phyloP scores from a whole-genome alignment of 2,888 invertebrate species.

The Acronicta alni region DNA sequence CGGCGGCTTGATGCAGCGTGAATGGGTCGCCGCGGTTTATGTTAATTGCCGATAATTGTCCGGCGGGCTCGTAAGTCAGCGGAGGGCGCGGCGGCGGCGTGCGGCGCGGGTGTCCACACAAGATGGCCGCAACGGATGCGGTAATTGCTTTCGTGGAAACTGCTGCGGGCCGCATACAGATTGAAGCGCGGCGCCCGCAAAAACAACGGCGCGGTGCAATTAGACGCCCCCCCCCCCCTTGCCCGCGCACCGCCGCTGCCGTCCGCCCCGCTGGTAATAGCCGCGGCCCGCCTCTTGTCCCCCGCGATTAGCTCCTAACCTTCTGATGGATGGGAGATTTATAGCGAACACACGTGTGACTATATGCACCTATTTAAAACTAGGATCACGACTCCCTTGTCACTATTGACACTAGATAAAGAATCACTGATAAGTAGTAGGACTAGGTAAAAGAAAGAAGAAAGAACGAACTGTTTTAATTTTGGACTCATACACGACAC shows the following conservation, averaged over 20 bases:
- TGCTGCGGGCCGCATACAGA: constrained; percentile 76
- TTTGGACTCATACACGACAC: no score
- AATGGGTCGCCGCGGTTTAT: constrained; percentile 59
- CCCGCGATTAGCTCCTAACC: constrained; percentile 51
- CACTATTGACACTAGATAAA: neutral
- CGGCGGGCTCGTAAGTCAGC: constrained; percentile 65
- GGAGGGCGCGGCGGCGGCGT: constrained; percentile 23
- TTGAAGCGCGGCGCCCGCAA: constrained; percentile 73
- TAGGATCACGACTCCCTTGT: neutral
- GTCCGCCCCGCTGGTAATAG: constrained; percentile 38
- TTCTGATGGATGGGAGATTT: constrained; percentile 38
- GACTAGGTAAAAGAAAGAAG: no score
- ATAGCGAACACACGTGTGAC: constrained; percentile 45
- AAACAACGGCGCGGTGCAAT: constrained; percentile 72
- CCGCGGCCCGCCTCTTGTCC: constrained; percentile 47
- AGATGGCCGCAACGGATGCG: constrained; percentile 86
- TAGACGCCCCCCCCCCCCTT: constrained; percentile 58
- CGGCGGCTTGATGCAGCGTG: constrained; percentile 25
- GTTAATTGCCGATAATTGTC: constrained; percentile 79
- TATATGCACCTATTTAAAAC: constrained; percentile 19
- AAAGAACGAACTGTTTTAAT: no score
- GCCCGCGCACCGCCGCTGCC: neutral
- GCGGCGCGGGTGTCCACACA: constrained; percentile 58
- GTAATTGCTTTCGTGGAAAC: constrained; percentile 86
- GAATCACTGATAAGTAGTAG: neutral